These are phyloP conservation scores for Antheraea assamensis DNA, from an alignment of 2,888 invertebrate species.

Conservation along the genomic window DNA sequence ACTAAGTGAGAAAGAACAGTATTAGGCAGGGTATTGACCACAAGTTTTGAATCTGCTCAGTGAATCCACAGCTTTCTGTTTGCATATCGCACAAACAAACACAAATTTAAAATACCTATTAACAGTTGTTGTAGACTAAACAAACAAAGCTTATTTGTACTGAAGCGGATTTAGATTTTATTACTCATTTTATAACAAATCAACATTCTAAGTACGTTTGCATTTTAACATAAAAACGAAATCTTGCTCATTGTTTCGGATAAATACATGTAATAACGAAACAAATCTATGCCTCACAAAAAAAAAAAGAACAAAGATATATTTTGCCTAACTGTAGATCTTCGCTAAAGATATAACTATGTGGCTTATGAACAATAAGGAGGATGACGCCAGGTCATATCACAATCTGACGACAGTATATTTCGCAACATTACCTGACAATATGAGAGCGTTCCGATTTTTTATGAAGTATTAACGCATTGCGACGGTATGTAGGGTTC, in stretches of 20 bases:
- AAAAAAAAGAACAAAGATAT: background rate
- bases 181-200: background rate
- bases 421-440: constrained; percentile 11
- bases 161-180: constrained; percentile 4
- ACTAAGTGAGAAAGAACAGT: constrained; percentile 34
- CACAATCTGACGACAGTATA: constrained; percentile 7
- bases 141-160: background rate
- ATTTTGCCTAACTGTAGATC: background rate
- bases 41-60: background rate
- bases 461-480: constrained; percentile 16
- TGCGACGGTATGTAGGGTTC: constrained; percentile 27
- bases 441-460: constrained; percentile 9
- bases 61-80: background rate
- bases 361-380: constrained; percentile 3
- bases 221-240: background rate
- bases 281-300: background rate
- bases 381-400: constrained; percentile 5
- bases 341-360: background rate
- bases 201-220: background rate
- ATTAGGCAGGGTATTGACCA: constrained; percentile 5
- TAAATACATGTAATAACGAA: background rate
- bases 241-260: background rate
- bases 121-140: background rate
- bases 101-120: background rate
- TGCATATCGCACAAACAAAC: background rate